Base-by-base conservation (phyloP, 2,113 vertebrate genomes). In the Cyprichromis sp. region DNA sequence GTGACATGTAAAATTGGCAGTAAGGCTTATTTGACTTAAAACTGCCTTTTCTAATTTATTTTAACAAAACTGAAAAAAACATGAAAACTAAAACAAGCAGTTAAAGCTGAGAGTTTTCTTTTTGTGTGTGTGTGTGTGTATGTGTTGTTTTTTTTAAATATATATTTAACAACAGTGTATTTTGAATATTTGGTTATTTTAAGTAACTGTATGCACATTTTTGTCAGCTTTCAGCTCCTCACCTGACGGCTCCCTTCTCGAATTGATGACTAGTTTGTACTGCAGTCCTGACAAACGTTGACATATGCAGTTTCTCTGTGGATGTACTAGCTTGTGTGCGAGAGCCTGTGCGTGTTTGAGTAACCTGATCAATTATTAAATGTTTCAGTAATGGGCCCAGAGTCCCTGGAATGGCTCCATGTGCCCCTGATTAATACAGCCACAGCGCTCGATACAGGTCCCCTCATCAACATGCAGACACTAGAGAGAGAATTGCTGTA, bases 341-440 rank as follows among this genome's bases (percentile, higher is more conserved):
- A 38, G 57, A 54, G 82, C 21, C 66, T 42, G 4, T 92, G 79
- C 86, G 78, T 83, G 53, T 84, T 21, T 82, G 84, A 61, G 87
- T 83, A 87, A 88, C 85, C 79, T 61, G 59, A 93, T 95, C 91
- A 92, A 94, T 94, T 95, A 94, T 94, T 91, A 92, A 93, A 88
- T 84, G 89, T 90, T 88, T 88, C 87, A 85, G 88, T 94, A 94
- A 93, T 92, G 91, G 87, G 83, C 78, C 81, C 78, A 38, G 81
- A 93, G 91, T 88, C 83, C 86, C 82, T 90, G 89, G 90, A 93
- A 79, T 6, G 78, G 61, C 87, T 90, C 89, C 86, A 87, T 12
- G 87, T 89, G 90, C 88, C 89, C 86, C 87, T 91, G 89, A 90
- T 93, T 91, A 88, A 94, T 83, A 94, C 82, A 45, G 82, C 80